Evolutionary conservation across 2,888 invertebrate species (phyloP).

Genomic region (Drosophila parthenogenetica): DNA sequence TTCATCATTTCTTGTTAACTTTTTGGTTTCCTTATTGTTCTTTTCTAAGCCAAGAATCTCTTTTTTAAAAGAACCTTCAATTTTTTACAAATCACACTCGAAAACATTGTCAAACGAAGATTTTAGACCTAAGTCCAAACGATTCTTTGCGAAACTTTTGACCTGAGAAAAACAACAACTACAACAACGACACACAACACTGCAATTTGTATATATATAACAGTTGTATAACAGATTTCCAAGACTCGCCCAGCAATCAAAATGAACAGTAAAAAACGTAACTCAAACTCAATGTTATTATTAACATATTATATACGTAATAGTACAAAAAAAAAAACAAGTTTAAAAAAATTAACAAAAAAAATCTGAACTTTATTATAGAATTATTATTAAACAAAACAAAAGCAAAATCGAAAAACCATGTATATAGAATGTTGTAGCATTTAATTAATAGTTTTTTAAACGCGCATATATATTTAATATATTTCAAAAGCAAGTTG

Average conservation of each 20-base stretch:
- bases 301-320: constrained; percentile 50
- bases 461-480: constrained; percentile 7
- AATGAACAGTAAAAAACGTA: constrained; percentile 38
- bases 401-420: constrained; percentile 9
- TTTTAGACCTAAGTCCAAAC: constrained; percentile 27
- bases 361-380: constrained; percentile 14
- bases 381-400: constrained; percentile 24
- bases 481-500: constrained; percentile 36
- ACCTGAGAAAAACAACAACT: constrained; percentile 29
- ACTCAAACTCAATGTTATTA: constrained; percentile 54
- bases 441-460: constrained; percentile 45
- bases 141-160: constrained; percentile 36
- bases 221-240: constrained; percentile 19
- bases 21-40: constrained; percentile 20
- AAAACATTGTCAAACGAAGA: constrained; percentile 66
- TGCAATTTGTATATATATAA: constrained; percentile 18
- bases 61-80: constrained; percentile 4
- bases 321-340: constrained; percentile 53
- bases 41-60: constrained; percentile 61
- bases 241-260: constrained; percentile 47
- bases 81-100: constrained; percentile 37
- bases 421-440: constrained; percentile 48
- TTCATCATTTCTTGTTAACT: constrained; percentile 36
- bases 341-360: constrained; percentile 32
- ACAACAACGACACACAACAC: constrained; percentile 18